Conservation (phyloP, 2,797 vertebrate species). For the Pantherophis vulpinus region DNA sequence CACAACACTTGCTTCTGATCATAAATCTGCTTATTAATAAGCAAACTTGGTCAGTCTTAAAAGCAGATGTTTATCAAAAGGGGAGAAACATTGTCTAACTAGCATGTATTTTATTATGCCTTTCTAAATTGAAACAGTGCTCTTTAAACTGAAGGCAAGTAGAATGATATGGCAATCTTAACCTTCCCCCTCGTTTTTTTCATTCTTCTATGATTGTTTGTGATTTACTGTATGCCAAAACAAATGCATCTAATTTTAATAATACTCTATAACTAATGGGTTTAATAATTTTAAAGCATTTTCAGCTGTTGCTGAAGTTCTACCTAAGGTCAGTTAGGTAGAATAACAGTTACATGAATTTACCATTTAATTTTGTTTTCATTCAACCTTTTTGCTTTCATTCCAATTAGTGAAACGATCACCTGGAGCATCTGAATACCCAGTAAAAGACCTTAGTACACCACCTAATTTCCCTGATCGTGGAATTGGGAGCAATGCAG, state of each 20-base stretch:
- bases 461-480: slow-evolving; percentile 73
- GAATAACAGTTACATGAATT: not conserved
- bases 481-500: slow-evolving; percentile 53
- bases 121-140: not conserved
- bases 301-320: not conserved
- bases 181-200: not conserved
- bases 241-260: not conserved
- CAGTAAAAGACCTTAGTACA: slow-evolving; percentile 79
- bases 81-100: not conserved
- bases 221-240: not conserved
- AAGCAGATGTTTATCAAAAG: not conserved
- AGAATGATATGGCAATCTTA: not conserved
- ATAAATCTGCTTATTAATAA: not conserved
- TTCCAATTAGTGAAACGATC: slow-evolving; percentile 70
- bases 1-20: no score
- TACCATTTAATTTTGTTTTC: not conserved
- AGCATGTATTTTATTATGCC: not conserved
- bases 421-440: slow-evolving; percentile 81
- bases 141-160: not conserved
- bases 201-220: not conserved
- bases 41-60: not conserved
- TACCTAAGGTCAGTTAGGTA: rapidly evolving
- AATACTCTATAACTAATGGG: not conserved
- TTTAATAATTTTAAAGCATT: not conserved
- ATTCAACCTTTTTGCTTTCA: slow-evolving; percentile 39